Evolutionary conservation across 2,888 invertebrate genomes (phyloP), one percentile per base, ranked within the genome.

Genomic region (Acleris sparsana): DNA sequence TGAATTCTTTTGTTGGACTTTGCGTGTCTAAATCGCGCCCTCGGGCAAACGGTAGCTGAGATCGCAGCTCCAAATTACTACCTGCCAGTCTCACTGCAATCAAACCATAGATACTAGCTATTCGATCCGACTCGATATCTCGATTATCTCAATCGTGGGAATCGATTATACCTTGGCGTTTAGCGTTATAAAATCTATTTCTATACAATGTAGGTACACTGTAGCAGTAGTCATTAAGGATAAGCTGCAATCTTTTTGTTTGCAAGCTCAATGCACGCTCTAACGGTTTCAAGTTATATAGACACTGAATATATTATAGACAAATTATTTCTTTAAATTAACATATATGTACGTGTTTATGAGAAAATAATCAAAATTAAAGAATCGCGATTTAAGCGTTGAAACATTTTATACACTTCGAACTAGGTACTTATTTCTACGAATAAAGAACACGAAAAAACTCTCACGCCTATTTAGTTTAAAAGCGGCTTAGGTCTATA

Each of bases 101-200:
- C 71, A 70, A 61, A 61, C 60, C 68, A 64, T 55, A 43, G 49
- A 63, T 67, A 61, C 65, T 64, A 68, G 63, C 53, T 59, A 46
- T 55, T 69, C 63, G 65, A 68, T 70, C 53, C 77, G 74, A 46
- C 57, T 57, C 57, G 72, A 74, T 72, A 70, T 70, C 73, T 71
- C 73, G 77, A 83, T 83, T 80, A 69, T 63, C 56, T 60, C 76
- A 75, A 81, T 80, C 85, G 87, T 89, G 88, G 84, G 88, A 89
- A 87, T 85, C 83, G 82, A 83, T 85, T 69, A 70, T 68, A 59
- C 48, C 57, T 43, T 52, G 60, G 62, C 66, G 67, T 71, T 70
- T 59, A 53, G 57, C 53, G 53, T 25, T 64, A 60, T 46, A 49
- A 59, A 64, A 59, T 39, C 18, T 16, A 52, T 51, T 33, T 49